A percentile compares a stretch with the other conserved stretches of the same genome.
Evolutionary conservation across 1,140 invertebrate species (phyloP).

Genomic region (Hyphantria cunea): DNA sequence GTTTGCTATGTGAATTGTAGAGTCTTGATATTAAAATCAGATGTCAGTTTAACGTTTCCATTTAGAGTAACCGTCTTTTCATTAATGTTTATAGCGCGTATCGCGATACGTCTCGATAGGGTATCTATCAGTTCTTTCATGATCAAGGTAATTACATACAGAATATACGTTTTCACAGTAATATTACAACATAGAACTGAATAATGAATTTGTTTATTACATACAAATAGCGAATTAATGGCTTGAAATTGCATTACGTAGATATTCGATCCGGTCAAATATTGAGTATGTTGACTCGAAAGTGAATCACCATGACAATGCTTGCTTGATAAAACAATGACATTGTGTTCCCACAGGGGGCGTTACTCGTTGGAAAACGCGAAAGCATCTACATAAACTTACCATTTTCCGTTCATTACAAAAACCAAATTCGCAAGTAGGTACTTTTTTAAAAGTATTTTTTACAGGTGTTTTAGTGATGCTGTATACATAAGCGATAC

Average conservation of each 20-base stretch:
- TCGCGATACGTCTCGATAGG: constrained; percentile 1
- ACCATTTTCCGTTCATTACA: not conserved
- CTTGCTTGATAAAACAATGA: constrained; percentile 60
- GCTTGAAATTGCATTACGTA: constrained; percentile 6
- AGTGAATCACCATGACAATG: constrained; percentile 75
- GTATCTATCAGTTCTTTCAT: constrained; percentile 5
- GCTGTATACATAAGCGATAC: too few relatives aligned
- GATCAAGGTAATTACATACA: constrained; percentile 15
- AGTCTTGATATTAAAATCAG: constrained; percentile 6
- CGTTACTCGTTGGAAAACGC: constrained; percentile 46
- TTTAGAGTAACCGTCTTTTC: constrained; percentile 8
- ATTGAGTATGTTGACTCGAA: constrained; percentile 46
- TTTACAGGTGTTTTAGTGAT: too few relatives aligned
- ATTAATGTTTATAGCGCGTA: constrained; percentile 16
- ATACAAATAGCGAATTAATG: constrained; percentile 25
- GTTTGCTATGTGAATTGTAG: constrained; percentile 35
- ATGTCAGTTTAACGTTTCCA: constrained; percentile 25
- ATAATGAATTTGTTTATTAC: constrained; percentile 12
- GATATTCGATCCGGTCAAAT: constrained; percentile 29
- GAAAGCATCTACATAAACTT: not conserved
- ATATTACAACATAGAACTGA: not conserved
- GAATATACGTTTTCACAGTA: not conserved
- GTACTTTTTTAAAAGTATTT: too few relatives aligned
- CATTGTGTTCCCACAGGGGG: constrained; percentile 59
- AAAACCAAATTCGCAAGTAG: too few relatives aligned